Percentiles rank a stretch among this genome's conserved stretches.
Conservation (phyloP, 2,113 vertebrate genomes). For the Climacteris rufus region DNA sequence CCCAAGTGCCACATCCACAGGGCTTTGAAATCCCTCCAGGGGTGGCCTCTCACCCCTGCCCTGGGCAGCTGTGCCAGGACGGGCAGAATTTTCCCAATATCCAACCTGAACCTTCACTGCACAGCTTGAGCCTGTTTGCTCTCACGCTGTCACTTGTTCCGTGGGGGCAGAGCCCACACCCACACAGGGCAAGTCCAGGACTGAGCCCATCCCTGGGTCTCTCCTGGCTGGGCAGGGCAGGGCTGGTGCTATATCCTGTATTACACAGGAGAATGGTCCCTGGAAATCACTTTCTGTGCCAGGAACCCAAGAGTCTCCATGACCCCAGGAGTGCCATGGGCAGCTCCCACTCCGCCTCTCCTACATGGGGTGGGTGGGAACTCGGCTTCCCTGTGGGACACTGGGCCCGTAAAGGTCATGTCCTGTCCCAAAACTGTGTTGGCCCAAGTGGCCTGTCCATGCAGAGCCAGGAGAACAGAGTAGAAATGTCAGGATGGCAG, state of each 20-base stretch:
- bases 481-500: neutral
- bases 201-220: accelerated
- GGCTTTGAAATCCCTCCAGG: neutral
- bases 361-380: neutral
- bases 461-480: neutral
- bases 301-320: neutral
- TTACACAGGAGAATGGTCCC: accelerated
- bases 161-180: neutral
- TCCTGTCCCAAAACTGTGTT: accelerated
- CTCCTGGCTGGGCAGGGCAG: neutral
- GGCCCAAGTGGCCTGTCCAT: neutral
- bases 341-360: neutral
- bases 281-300: neutral
- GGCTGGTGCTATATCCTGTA: neutral
- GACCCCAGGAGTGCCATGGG: accelerated
- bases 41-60: neutral
- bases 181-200: neutral
- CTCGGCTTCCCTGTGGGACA: accelerated
- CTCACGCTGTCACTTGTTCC: neutral
- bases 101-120: neutral
- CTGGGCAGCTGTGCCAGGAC: neutral
- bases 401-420: accelerated
- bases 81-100: neutral
- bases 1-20: neutral
- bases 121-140: neutral